These are phyloP conservation scores for Dunckerocampus dactyliophorus DNA, from an alignment of 2,113 vertebrate genomes.

Conservation along the genomic window DNA sequence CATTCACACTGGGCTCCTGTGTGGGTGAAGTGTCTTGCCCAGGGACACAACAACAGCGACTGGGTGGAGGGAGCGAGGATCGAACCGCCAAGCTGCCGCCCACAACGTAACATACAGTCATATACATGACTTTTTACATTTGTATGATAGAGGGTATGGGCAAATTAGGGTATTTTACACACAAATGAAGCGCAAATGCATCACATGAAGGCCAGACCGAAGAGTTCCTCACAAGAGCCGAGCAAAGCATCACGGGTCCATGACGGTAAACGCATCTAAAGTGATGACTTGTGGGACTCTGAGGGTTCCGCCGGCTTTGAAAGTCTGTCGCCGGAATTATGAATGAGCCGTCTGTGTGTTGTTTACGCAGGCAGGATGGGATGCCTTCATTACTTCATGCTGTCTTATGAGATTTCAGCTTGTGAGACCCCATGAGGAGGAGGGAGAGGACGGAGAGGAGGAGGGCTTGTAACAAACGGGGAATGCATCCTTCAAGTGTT, in stretches of 20 bases:
- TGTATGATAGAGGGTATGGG: too few relatives aligned
- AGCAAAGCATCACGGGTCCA: too few relatives aligned
- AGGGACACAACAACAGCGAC: too few relatives aligned
- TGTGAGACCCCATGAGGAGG: constrained; percentile 8
- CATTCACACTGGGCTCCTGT: too few relatives aligned
- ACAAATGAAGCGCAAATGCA: not conserved
- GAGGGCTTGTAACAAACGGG: constrained; percentile 56
- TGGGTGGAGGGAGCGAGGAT: too few relatives aligned
- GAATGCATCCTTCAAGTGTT: constrained; percentile 62
- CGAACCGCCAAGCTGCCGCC: too few relatives aligned
- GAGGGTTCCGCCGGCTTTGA: constrained; percentile 22
- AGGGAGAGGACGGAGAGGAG: constrained; percentile 32
- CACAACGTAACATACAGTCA: too few relatives aligned
- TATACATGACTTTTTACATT: not conserved
- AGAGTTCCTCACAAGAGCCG: too few relatives aligned
- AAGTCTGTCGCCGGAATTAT: constrained; percentile 58
- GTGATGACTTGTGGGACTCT: constrained; percentile 17
- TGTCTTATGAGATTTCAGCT: constrained; percentile 64
- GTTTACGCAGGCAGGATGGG: constrained; percentile 60
- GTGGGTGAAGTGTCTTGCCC: too few relatives aligned
- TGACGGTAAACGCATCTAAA: constrained; percentile 6
- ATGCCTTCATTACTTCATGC: constrained; percentile 51
- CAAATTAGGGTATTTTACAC: not conserved
- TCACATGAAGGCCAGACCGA: too few relatives aligned
- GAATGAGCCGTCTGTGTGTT: constrained; percentile 69